phyloP scores from a whole-genome alignment of 1,140 invertebrate genomes.

The Drosophila nigromelanica region DNA sequence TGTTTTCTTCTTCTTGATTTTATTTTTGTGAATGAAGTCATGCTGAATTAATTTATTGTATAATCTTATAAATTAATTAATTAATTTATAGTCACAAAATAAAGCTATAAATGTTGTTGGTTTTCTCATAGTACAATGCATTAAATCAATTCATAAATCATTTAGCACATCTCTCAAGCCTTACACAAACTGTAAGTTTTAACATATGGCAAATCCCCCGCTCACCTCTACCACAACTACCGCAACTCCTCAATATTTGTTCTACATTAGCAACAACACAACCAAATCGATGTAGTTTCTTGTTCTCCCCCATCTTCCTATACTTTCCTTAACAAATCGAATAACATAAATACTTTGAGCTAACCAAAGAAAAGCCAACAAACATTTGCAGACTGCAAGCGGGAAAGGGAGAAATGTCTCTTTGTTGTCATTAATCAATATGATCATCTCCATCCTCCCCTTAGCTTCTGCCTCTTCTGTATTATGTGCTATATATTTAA shows the following conservation, averaged over 20 bases:
- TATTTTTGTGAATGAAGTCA: constrained; percentile 50
- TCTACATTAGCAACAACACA: constrained; percentile 73
- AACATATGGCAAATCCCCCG: constrained; percentile 12
- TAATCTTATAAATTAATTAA: constrained; percentile 73
- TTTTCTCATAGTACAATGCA: constrained; percentile 60
- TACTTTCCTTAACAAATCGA: constrained; percentile 20
- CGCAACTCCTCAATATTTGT: constrained; percentile 30
- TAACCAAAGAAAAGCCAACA: constrained; percentile 62
- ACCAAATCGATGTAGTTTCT: constrained; percentile 81
- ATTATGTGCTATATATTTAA: constrained; percentile 30
- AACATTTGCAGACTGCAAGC: constrained; percentile 38
- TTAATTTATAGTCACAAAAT: constrained; percentile 78
- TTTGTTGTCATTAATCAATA: not conserved
- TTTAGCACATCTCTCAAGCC: constrained; percentile 53
- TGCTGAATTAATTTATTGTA: constrained; percentile 73
- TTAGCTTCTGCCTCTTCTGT: constrained; percentile 3
- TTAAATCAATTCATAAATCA: constrained; percentile 69
- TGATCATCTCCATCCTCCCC: not conserved
- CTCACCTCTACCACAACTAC: not conserved
- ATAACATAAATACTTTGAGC: constrained; percentile 43
- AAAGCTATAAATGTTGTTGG: constrained; percentile 78
- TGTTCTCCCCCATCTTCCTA: constrained; percentile 5
- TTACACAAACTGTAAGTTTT: constrained; percentile 22
- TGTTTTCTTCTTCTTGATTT: constrained; percentile 20
- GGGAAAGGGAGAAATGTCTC: not conserved